phyloP scores from a whole-genome alignment of 2,888 invertebrate genomes.

The Brassicogethes aeneus region DNA sequence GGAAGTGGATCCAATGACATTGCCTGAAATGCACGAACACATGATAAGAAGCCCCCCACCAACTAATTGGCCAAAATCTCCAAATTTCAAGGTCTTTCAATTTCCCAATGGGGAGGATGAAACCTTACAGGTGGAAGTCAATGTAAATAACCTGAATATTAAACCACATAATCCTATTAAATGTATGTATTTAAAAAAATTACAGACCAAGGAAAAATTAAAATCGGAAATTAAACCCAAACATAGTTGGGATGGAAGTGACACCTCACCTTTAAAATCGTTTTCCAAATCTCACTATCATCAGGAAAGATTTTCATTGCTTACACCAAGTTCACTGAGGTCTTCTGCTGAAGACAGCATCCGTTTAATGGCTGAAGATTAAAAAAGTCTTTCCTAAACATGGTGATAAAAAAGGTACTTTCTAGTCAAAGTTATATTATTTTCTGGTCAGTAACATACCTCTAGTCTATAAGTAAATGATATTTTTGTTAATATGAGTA shows the following conservation, averaged over 20 bases:
- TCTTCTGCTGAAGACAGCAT: slow-evolving; percentile 48
- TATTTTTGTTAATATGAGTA: too few relatives aligned
- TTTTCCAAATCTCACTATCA: slow-evolving; percentile 36
- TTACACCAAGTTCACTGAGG: slow-evolving; percentile 45
- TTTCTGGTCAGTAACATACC: neutral
- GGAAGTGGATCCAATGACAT: slow-evolving; percentile 62
- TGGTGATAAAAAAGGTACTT: neutral
- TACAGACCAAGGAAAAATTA: slow-evolving; percentile 27
- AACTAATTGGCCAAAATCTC: slow-evolving; percentile 60
- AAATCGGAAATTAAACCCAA: slow-evolving; percentile 32
- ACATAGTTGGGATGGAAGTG: slow-evolving; percentile 35
- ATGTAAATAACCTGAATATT: slow-evolving; percentile 22
- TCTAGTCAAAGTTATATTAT: neutral
- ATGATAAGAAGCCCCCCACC: slow-evolving; percentile 77
- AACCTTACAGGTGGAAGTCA: slow-evolving; percentile 38
- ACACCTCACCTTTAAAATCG: slow-evolving; percentile 29
- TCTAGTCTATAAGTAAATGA: too few relatives aligned
- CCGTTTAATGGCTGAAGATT: slow-evolving; percentile 42
- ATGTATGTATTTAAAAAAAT: neutral
- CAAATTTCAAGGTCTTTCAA: slow-evolving; percentile 47
- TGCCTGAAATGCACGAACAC: slow-evolving; percentile 74
- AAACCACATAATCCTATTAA: neutral
- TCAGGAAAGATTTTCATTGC: slow-evolving; percentile 44
- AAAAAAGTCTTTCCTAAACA: slow-evolving; percentile 9
- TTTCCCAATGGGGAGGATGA: slow-evolving; percentile 45